Evolutionary conservation across 2,797 vertebrate species (phyloP), one percentile per base, ranked within the genome.

Genomic region (Malurus splendens): DNA sequence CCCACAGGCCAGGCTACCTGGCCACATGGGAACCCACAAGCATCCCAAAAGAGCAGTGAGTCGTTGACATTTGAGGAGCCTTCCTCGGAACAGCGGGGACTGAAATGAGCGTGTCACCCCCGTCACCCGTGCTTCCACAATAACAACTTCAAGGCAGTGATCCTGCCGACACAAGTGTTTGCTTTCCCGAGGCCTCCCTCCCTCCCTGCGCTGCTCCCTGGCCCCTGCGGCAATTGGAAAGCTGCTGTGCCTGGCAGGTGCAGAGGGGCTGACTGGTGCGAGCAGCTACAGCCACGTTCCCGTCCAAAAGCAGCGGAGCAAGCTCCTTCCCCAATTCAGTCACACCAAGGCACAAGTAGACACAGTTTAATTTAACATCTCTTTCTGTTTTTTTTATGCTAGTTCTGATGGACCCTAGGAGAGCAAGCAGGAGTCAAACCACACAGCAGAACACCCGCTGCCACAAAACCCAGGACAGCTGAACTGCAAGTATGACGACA

Each of bases 1-100:
- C 28, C 7, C 72, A 75, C 5, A 72, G 68, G 0, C 23, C 56
- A 74, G 67, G 30, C 17, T 23, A 19, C 50, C 33, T 15, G 28
- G 33, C 64, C 68, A 9, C 3, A 0, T 1, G 9, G 7, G 19
- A 41, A 44, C 22, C 38, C 12, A 25, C 5, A 2, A 48, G 30
- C 23, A 47, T 22, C 55, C 65, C 7, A 39, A 45, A 47, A 56
- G 48, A 52, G n/a, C 52, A 48, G 16, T 0, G 1, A 61, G 33
- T 1, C 5, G 20, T 5, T 44, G 1, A 25, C 10, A 25, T 54
- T 60, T 36, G 24, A 32, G 54, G 24, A 77, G 54, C 18, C n/a
- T 77, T 85, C 15, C 67, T 27, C 57, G 3, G 23, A 76, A 44
- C 2, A 2, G 65, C 3, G 2, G 48, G 36, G 42, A 16, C 64